Evolutionary conservation across 2,113 vertebrate species (phyloP).

Genomic region (Menura novaehollandiae): DNA sequence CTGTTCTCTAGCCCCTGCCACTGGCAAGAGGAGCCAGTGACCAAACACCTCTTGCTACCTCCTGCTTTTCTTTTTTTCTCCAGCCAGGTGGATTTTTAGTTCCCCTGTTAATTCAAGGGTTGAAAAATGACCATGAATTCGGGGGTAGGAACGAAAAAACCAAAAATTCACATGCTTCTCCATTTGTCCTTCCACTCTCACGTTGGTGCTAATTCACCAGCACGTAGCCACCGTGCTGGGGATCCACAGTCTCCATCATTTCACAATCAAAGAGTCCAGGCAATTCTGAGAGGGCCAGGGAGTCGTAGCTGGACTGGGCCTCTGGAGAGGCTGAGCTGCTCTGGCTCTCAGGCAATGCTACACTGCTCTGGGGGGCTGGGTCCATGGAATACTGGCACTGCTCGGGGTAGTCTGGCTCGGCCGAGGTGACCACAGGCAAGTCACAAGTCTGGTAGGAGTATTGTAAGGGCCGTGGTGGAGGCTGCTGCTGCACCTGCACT

Average conservation of each 20-base stretch:
- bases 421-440: conserved; percentile 32
- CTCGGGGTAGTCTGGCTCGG: conserved; percentile 71
- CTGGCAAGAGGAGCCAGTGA: not conserved
- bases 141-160: conserved; percentile 26
- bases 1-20: not conserved
- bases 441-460: conserved; percentile 81
- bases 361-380: conserved; percentile 30
- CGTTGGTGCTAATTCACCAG: conserved; percentile 84
- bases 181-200: not conserved
- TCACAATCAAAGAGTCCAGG: conserved; percentile 89
- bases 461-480: conserved; percentile 7
- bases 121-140: conserved; percentile 59
- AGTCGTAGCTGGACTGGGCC: conserved; percentile 65
- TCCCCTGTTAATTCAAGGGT: conserved; percentile 22
- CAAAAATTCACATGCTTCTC: conserved; percentile 53
- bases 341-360: conserved; percentile 12
- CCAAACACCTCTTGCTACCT: not conserved
- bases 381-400: conserved; percentile 79
- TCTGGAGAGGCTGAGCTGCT: conserved; percentile 50
- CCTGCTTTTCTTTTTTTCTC: not conserved
- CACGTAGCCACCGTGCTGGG: conserved; percentile 89
- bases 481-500: conserved; percentile 47
- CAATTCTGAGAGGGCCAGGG: conserved; percentile 77
- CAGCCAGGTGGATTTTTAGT: conserved; percentile 12
- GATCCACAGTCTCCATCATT: conserved; percentile 98